Evolutionary conservation across 2,797 vertebrate genomes (phyloP), one percentile per base, ranked within the genome.

Genomic region (Cirrhinus molitorella): DNA sequence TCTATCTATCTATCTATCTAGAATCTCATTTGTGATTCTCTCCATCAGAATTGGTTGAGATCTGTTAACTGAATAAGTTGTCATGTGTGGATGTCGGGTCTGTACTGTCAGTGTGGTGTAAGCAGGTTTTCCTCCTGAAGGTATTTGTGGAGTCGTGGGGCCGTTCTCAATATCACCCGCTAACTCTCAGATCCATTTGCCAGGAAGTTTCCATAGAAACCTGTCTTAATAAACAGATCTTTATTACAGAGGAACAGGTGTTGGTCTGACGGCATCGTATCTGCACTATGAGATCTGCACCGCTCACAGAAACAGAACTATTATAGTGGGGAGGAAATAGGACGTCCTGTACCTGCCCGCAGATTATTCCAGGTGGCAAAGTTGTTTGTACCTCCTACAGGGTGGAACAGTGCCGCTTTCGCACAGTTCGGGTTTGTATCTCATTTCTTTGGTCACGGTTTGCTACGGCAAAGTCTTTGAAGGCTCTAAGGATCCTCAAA

Each of bases 141-240:
- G 23, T 17, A 12, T 45, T 40, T 4, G 8, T 40, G 37, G 1
- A 28, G 57, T 63, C 55, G 0, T n/a, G 31, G 21, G 28, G 49
- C 31, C 11, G 78, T 43, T 59, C 55, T 72, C 51, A 72, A 49
- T 49, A 81, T 81, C 55, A 23, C 67, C 67, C n/a, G 67, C 40
- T 59, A 45, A 43, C 10, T 16, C 79, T 80, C 51, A 57, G 40
- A 77, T 47, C 17, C 51, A 70, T 55, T 53, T 19, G 5, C n/a
- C 34, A 28, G 66, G 31, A 40, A 4, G 79, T 59, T 71, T 59
- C 40, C 67, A 81, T 37, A 49, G 68, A 71, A 49, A 72, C 55
- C 17, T 0, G 2, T 4, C 34, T 59, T n/a, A 5, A 19, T 61
- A 72, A 49, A 72, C 43, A 49, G 23, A 6, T 40, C 9, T 81